phyloP scores from a whole-genome alignment of 2,888 invertebrate species.

The Macrostomum cliftonense region DNA sequence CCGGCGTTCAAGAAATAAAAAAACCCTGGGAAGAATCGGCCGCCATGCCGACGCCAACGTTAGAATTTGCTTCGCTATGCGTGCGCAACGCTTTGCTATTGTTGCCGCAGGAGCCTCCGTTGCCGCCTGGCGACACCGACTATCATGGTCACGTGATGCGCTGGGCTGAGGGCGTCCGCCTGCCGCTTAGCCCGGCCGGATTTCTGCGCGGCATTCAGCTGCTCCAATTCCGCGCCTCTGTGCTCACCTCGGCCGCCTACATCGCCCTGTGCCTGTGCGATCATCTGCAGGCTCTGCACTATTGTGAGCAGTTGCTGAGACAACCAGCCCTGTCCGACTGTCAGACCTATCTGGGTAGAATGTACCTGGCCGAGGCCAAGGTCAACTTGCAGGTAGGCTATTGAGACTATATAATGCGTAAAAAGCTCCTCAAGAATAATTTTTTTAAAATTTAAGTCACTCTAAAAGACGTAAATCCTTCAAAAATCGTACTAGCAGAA shows the following conservation, averaged over 20 bases:
- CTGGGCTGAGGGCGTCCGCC: neutral
- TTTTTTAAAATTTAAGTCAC: too few species aligned
- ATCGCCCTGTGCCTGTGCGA: slow-evolving; percentile 66
- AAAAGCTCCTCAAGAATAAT: too few species aligned
- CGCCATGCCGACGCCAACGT: slow-evolving; percentile 64
- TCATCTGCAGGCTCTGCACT: slow-evolving; percentile 55
- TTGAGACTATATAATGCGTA: too few species aligned
- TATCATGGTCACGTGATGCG: neutral
- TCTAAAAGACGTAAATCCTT: too few species aligned
- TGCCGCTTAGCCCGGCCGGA: neutral
- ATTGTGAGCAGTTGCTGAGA: slow-evolving; percentile 53
- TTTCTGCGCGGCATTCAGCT: slow-evolving; percentile 2
- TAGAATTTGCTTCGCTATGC: slow-evolving; percentile 74
- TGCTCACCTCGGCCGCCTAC: slow-evolving; percentile 62
- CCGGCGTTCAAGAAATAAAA: slow-evolving; percentile 21
- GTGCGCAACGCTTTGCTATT: slow-evolving; percentile 61
- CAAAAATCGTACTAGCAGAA: too few species aligned
- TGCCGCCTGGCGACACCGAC: neutral
- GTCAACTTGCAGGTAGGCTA: slow-evolving; percentile 41
- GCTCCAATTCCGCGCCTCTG: slow-evolving; percentile 26
- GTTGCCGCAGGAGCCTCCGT: slow-evolving; percentile 41
- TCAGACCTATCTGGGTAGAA: slow-evolving; percentile 54
- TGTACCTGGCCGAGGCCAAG: slow-evolving; percentile 72
- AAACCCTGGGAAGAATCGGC: slow-evolving; percentile 44
- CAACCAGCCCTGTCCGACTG: slow-evolving; percentile 54